Base-by-base conservation (phyloP, 2,797 vertebrate genomes). In the Anguilla megastoma region DNA sequence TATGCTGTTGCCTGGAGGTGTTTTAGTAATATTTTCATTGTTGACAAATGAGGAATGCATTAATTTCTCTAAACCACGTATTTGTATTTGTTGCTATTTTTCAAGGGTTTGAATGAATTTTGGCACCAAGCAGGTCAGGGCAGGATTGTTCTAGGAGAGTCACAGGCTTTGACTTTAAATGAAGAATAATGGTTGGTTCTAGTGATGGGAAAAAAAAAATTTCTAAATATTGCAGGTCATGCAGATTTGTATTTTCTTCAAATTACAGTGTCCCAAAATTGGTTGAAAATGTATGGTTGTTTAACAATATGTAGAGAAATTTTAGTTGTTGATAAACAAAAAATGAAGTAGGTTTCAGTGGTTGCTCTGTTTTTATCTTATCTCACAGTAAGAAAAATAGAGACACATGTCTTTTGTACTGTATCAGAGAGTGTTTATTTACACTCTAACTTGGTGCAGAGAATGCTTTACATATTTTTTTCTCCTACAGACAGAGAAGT, bases 351-450 rank as follows among this genome's bases (percentile, higher is more conserved):
- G 83, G 90, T 84, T 89, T 90, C 88, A 84, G 87, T 91, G 91
- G 92, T 93, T 94, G 89, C 94, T 93, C 80, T 92, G 66, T 91
- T 93, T 52, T 94, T 94, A 95, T 96, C 93, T 80, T 87, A 63
- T 66, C 87, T 71, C 66, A 71, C 27, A 71, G 21, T 30, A 71
- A 86, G 58, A 27, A 66, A 85, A 86, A 89, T 56, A 87, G 85
- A 90, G 85, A 89, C 87, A 86, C 87, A 91, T 86, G 92, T 91
- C 88, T 86, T 86, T 86, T 92, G 90, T 90, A 66, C 24, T 66
- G 63, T 66, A 92, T 94, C 93, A 91, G 80, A 76, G 87, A 87
- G 69, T 94, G 94, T 95, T 95, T 95, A 94, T 95, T 95, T 95
- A 86, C 89, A 24, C 85, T 45, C 36, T 92, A 92, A 92, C 90